Evolutionary conservation across 1,140 invertebrate genomes (phyloP), one percentile per base, ranked within the genome.

Genomic region (Drosophila seguyi): DNA sequence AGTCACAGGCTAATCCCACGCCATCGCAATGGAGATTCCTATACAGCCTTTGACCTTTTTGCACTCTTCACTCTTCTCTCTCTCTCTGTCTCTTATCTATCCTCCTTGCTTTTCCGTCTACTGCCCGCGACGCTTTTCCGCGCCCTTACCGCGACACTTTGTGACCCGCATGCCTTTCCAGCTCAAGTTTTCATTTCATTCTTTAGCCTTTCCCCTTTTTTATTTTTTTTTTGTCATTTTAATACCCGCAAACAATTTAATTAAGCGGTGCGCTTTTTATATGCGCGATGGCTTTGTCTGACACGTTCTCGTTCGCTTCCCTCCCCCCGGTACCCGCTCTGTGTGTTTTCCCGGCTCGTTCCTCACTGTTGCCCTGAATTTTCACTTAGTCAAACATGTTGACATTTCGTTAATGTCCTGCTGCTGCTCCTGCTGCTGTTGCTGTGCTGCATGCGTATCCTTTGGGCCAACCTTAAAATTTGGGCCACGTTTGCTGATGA

Each of bases 161-260:
- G 47, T 73, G 79, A 83, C 84, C 79, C 79, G 76, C 79, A 82
- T 74, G 60, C 47, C 14, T 53, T 47, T 34, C 48, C 62, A 68
- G 77, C 84, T 88, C 67, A 88, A 88, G 84, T 81, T 88, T 78
- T 90, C 83, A 88, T 75, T 84, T 56, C 47, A 36, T 71, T 83
- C 61, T 55, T 38, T 55, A 55, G 38, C 67, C 39, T 66, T 69
- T 65, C 52, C 55, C 44, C 31, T 48, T 48, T 59, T 16, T 48
- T 48, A 5, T 50, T 65, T 71, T 78, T 81, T 79, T 86, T 83
- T 77, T 84, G 84, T 67, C 76, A 81, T 88, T 88, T 88, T 88
- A 88, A 88, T 88, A 82, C 84, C 85, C 85, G 67, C 85, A 88
- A 88, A 88, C 85, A 88, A 88, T 88, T 88, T 88, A 88, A 88